phyloP scores from a whole-genome alignment of 2,797 vertebrate genomes.

The Centroberyx gerrardi region DNA sequence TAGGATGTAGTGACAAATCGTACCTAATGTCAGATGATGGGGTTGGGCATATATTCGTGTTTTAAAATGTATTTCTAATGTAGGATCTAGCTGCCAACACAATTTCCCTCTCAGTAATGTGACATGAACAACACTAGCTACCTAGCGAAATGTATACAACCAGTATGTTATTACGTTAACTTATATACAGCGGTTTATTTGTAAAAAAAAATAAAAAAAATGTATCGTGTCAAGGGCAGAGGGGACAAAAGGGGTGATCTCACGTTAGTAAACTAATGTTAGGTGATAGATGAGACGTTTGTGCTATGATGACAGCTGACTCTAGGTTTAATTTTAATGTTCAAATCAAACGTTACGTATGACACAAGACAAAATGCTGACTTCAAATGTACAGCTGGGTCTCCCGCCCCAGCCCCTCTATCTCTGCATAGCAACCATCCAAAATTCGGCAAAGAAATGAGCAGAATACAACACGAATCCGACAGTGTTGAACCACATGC shows the following conservation, averaged over 20 bases:
- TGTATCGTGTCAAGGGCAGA: neutral
- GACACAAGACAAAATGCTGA: slow-evolving; percentile 1
- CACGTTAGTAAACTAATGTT: neutral
- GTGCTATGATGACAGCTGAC: neutral
- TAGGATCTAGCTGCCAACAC: neutral
- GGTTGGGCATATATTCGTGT: too few species aligned
- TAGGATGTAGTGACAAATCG: neutral
- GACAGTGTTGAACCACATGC: neutral
- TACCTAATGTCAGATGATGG: too few species aligned
- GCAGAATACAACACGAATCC: neutral
- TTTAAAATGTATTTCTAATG: too few species aligned
- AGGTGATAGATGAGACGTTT: neutral
- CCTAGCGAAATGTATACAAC: too few species aligned
- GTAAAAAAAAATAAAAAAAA: slow-evolving; percentile 12
- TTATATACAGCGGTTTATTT: too few species aligned
- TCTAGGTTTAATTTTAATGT: neutral
- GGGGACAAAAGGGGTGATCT: neutral
- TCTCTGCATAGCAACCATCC: slow-evolving; percentile 15
- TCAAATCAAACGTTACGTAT: too few species aligned
- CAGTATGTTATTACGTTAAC: neutral
- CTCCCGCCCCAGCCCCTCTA: slow-evolving; percentile 42
- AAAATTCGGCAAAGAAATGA: slow-evolving; percentile 27
- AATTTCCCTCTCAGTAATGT: neutral
- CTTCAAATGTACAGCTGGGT: neutral
- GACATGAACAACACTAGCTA: slow-evolving; percentile 5